Evolutionary conservation across 1,140 invertebrate genomes (phyloP).

Genomic region (Caenorhabditis tropicalis): DNA sequence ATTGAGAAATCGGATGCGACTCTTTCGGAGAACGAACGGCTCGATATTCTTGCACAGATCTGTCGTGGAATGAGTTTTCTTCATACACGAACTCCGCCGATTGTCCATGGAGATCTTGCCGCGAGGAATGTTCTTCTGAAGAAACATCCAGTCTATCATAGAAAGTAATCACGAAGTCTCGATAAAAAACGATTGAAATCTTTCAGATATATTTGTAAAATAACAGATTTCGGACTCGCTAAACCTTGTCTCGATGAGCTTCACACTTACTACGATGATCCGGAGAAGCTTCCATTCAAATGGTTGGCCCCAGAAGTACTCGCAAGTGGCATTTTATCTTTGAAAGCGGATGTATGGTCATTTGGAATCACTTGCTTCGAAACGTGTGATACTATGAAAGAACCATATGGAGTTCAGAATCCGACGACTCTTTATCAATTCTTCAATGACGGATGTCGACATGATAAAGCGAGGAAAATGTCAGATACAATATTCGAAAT

Average conservation of each 20-base stretch:
- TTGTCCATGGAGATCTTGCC: conserved; percentile 52
- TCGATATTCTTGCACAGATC: conserved; percentile 38
- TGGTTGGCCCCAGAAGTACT: conserved; percentile 25
- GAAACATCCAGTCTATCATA: conserved; percentile 26
- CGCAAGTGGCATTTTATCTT: neutral
- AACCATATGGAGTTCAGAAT: neutral
- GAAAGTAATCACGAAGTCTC: no score
- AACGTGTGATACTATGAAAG: neutral
- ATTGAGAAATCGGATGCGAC: conserved; percentile 4
- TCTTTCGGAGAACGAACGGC: neutral
- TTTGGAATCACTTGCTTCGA: conserved; percentile 19
- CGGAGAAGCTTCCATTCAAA: neutral
- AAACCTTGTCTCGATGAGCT: conserved; percentile 34
- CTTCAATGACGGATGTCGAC: neutral
- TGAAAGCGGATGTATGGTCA: conserved; percentile 24
- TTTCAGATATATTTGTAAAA: conserved; percentile 32
- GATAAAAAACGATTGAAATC: no score
- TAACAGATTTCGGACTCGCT: neutral
- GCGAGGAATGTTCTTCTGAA: conserved; percentile 52
- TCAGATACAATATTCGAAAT: neutral
- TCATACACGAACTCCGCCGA: conserved; percentile 27
- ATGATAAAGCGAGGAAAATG: neutral
- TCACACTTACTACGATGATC: neutral
- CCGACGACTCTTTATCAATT: neutral
- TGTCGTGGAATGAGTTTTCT: conserved; percentile 45